A percentile compares a stretch with the other conserved stretches of the same genome.
Conservation (phyloP, 2,797 vertebrate genomes). For the Scomberomorus guttatus region DNA sequence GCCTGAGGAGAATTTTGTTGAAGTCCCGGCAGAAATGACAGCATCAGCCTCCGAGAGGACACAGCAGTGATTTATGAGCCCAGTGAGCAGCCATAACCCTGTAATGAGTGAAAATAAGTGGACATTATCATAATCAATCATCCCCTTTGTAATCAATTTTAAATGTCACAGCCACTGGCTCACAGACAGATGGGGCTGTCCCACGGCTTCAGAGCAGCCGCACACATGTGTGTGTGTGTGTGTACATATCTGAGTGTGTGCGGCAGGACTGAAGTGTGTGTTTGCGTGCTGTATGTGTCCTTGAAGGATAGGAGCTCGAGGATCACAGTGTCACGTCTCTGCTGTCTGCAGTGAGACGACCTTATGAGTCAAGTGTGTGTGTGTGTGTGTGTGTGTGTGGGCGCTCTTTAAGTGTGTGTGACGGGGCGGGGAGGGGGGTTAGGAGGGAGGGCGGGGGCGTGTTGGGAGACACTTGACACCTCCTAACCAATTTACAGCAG, state of each 20-base stretch:
- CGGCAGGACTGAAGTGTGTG: constrained; percentile 5
- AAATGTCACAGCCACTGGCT: constrained; percentile 54
- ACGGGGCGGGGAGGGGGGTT: not conserved
- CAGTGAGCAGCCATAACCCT: not conserved
- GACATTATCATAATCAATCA: constrained; percentile 63
- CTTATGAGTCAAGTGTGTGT: constrained; percentile 32
- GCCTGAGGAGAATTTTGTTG: not conserved
- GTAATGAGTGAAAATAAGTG: constrained; percentile 30
- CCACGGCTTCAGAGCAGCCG: constrained; percentile 21
- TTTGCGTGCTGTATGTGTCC: constrained; percentile 23
- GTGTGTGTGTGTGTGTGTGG: constrained; percentile 19
- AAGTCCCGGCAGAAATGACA: not conserved
- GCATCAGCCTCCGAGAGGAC: constrained; percentile 6
- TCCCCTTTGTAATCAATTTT: constrained; percentile 52
- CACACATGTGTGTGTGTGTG: not conserved
- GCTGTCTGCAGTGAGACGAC: constrained; percentile 32
- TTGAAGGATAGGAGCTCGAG: constrained; percentile 46
- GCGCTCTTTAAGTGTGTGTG: not conserved
- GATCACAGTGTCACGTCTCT: constrained; percentile 49
- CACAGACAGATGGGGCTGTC: constrained; percentile 40
- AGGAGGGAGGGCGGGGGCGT: constrained; percentile 6
- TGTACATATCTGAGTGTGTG: not conserved
- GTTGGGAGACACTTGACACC: constrained; percentile 73
- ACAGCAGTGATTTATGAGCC: constrained; percentile 50
- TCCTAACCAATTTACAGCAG: constrained; percentile 76